Conservation (phyloP, 2,888 invertebrate species). For the Caenorhabditis sinica region DNA sequence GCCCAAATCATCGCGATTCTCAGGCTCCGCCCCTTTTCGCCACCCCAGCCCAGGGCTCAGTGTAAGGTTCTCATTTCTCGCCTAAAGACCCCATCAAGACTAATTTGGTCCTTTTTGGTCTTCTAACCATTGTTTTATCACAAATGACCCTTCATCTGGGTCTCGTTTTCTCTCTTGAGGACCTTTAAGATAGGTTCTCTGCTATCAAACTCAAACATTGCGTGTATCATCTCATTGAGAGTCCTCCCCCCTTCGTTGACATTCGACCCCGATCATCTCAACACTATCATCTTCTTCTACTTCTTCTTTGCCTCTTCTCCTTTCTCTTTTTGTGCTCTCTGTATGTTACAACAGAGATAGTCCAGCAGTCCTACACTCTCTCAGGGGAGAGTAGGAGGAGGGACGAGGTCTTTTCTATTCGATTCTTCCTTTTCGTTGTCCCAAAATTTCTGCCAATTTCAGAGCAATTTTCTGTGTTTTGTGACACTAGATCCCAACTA, state of each 20-base stretch:
- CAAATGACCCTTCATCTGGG: slow-evolving; percentile 40
- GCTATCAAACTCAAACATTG: slow-evolving; percentile 55
- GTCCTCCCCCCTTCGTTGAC: slow-evolving; percentile 20
- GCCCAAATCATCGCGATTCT: not conserved
- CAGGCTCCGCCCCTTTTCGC: slow-evolving; percentile 42
- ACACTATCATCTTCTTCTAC: slow-evolving; percentile 29
- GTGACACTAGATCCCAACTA: not conserved
- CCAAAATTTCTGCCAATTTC: slow-evolving; percentile 32
- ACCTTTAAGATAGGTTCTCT: slow-evolving; percentile 21
- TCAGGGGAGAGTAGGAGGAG: not conserved
- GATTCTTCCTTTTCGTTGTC: slow-evolving; percentile 12
- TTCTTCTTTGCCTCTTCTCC: slow-evolving; percentile 17
- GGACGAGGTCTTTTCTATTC: slow-evolving; percentile 6
- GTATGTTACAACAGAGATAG: slow-evolving; percentile 1
- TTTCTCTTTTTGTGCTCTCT: not conserved
- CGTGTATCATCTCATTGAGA: slow-evolving; percentile 8
- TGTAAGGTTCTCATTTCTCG: slow-evolving; percentile 9
- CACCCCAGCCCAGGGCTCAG: slow-evolving; percentile 7
- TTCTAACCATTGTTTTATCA: too few relatives aligned
- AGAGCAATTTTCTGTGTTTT: not conserved
- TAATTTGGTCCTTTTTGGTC: slow-evolving; percentile 23
- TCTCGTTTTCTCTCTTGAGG: slow-evolving; percentile 18
- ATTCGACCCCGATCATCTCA: slow-evolving; percentile 45
- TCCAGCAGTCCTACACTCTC: slow-evolving; percentile 6
- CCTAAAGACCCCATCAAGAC: not conserved